Conservation (phyloP, 2,888 invertebrate genomes). For the Lamellibrachia columna region DNA sequence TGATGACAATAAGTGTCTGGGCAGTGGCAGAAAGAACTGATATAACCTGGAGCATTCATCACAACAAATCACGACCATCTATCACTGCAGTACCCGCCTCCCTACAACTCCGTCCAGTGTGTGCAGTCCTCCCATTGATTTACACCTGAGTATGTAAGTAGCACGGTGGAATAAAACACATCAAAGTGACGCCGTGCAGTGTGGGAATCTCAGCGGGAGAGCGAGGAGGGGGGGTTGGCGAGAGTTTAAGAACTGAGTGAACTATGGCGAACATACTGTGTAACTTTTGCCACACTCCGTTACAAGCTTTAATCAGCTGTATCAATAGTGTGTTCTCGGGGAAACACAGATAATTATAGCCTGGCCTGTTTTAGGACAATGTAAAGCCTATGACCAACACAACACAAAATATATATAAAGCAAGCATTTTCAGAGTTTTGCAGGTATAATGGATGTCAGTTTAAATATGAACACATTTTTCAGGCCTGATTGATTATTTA, state of each 20-base stretch:
- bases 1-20: slow-evolving; percentile 6
- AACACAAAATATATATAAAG: not conserved
- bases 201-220: not conserved
- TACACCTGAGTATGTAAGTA: not conserved
- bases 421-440: not conserved
- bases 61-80: not conserved
- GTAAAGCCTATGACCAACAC: not conserved
- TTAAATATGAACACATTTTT: not conserved
- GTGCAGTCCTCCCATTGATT: not conserved
- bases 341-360: not conserved
- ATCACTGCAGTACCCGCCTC: not conserved
- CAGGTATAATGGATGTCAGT: not conserved
- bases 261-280: not conserved
- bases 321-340: not conserved
- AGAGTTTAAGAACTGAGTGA: slow-evolving; percentile 1
- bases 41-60: not conserved
- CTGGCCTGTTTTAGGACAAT: not conserved
- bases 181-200: not conserved
- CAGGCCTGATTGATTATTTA: not conserved
- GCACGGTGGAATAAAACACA: not conserved
- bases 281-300: not conserved
- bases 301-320: not conserved
- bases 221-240: not conserved
- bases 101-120: not conserved
- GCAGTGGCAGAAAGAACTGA: not conserved